Conservation (phyloP, 1,140 invertebrate species). For the Meloidogyne chitwoodi region DNA sequence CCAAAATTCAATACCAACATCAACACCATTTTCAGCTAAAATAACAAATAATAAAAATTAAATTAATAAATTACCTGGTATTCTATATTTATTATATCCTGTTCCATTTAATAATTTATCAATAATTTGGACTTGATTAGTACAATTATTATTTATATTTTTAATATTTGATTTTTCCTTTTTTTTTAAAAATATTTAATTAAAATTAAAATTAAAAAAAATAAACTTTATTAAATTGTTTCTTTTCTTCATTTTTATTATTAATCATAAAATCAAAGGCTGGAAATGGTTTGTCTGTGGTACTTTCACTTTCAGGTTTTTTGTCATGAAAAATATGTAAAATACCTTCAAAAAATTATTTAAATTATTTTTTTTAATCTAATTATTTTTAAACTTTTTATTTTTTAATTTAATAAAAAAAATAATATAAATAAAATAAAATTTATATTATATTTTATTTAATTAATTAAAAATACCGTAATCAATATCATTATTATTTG, state of each 20-base stretch:
- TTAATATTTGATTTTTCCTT: not conserved
- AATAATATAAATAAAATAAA: not conserved
- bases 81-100: conserved; percentile 55
- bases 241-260: not conserved
- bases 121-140: conserved; percentile 40
- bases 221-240: not conserved
- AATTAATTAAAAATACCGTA: not conserved
- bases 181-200: not conserved
- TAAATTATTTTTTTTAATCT: not conserved
- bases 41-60: conserved; percentile 1
- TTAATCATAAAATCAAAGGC: not conserved
- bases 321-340: conserved; percentile 18
- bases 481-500: not conserved
- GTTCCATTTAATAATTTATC: conserved; percentile 57
- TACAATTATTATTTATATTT: not conserved
- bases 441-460: not conserved
- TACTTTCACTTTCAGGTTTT: conserved; percentile 17
- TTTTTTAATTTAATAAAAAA: too few species aligned
- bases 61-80: conserved; percentile 45
- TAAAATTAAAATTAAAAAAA: too few species aligned
- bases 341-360: not conserved
- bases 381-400: not conserved
- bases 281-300: conserved; percentile 13
- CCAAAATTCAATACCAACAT: conserved; percentile 57
- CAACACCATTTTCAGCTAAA: conserved; percentile 52